These are phyloP conservation scores for Solenopsis invicta DNA, from an alignment of 1,140 invertebrate genomes.

Conservation along the genomic window DNA sequence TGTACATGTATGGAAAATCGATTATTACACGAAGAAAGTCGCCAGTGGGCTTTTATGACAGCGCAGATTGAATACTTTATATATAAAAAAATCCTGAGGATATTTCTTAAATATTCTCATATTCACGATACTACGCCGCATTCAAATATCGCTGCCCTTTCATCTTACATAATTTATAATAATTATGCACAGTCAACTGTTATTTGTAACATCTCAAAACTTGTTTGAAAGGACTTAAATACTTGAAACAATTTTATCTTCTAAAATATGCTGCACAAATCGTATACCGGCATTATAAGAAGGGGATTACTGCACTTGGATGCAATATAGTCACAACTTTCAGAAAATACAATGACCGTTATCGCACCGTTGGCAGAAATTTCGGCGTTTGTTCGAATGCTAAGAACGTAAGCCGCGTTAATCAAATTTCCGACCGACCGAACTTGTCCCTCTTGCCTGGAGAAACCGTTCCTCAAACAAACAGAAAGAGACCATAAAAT, in stretches of 20 bases:
- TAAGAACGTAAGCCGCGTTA: slow-evolving; percentile 26
- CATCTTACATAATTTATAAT: background rate
- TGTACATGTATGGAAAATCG: slow-evolving; percentile 29
- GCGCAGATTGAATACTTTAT: slow-evolving; percentile 15
- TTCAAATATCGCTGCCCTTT: background rate
- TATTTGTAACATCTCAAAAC: background rate
- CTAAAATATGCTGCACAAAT: slow-evolving; percentile 27
- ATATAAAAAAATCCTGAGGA: background rate
- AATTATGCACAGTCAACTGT: background rate
- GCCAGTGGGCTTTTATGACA: background rate
- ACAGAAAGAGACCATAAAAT: slow-evolving; percentile 12
- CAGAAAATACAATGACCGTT: slow-evolving; percentile 32
- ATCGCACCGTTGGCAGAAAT: slow-evolving; percentile 13
- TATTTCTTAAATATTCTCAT: slow-evolving; percentile 21
- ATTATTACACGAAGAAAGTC: slow-evolving; percentile 28
- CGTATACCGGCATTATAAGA: slow-evolving; percentile 34
- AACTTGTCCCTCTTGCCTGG: background rate
- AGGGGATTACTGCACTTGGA: slow-evolving; percentile 59
- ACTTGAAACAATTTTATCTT: background rate
- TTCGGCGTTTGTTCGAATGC: background rate
- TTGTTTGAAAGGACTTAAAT: background rate
- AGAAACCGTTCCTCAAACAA: background rate
- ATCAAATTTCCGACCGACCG: slow-evolving; percentile 44
- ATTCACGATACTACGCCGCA: background rate
- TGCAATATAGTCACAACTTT: slow-evolving; percentile 67